Percentiles rank a stretch among this genome's conserved stretches.
Conservation (phyloP, 2,888 invertebrate genomes). For the Philereme vetulata region DNA sequence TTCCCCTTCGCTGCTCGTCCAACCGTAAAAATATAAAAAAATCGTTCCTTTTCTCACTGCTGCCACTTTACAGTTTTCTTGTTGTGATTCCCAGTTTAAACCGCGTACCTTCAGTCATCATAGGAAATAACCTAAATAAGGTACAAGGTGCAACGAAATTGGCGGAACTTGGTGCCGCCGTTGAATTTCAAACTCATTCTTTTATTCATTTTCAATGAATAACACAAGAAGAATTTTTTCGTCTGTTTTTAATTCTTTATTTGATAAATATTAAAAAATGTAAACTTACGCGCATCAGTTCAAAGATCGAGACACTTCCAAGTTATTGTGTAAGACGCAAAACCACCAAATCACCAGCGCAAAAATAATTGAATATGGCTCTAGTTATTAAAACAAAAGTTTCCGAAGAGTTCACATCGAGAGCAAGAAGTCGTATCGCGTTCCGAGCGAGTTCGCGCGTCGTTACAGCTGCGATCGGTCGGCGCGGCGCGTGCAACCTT, state of each 20-base stretch:
- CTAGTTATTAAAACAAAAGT: slow-evolving; percentile 24
- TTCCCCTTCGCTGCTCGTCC: slow-evolving; percentile 8
- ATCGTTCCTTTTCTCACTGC: too few relatives aligned
- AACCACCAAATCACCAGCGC: slow-evolving; percentile 10
- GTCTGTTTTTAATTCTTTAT: too few relatives aligned
- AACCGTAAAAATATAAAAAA: slow-evolving; percentile 2
- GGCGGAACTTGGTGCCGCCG: too few relatives aligned
- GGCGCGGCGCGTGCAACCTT: slow-evolving; percentile 15
- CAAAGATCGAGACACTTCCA: slow-evolving; percentile 10
- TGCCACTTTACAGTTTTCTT: too few relatives aligned
- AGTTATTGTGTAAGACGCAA: slow-evolving; percentile 5
- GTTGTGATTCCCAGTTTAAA: too few relatives aligned
- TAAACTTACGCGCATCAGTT: slow-evolving; percentile 9
- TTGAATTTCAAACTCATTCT: too few relatives aligned
- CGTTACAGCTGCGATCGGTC: slow-evolving; percentile 19
- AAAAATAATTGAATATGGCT: slow-evolving; percentile 3
- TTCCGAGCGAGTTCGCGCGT: slow-evolving; percentile 46
- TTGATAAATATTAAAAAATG: too few relatives aligned
- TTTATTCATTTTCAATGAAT: too few relatives aligned
- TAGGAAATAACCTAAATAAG: too few relatives aligned
- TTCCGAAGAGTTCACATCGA: slow-evolving; percentile 43
- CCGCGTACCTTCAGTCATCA: too few relatives aligned
- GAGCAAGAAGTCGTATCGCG: slow-evolving; percentile 42
- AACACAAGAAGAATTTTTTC: too few relatives aligned
- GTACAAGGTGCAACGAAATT: too few relatives aligned